A percentile compares a stretch with the other conserved stretches of the same genome.
Conservation (phyloP, 53 echinoderm and acorn worm species). For the Arbacia lixula region DNA sequence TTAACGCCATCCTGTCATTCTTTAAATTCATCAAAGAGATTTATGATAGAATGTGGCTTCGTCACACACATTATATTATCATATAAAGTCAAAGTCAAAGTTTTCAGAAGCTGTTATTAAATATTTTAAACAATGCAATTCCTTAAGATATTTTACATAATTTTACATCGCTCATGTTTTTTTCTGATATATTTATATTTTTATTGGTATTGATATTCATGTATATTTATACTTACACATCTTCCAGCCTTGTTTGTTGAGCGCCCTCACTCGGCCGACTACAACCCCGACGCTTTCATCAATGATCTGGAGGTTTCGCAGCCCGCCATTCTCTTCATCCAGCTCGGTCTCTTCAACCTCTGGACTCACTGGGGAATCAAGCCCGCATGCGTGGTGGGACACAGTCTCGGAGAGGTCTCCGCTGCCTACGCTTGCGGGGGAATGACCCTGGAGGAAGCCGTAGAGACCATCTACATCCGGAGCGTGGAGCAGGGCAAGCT, state of each 20-base stretch:
- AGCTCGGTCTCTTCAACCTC: slow-evolving; percentile 81
- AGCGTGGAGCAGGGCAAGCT: slow-evolving; percentile 84
- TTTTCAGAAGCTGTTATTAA: too few species aligned
- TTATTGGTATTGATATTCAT: neutral
- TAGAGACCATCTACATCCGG: slow-evolving; percentile 84
- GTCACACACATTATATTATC: too few species aligned
- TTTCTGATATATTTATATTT: neutral
- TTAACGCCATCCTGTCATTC: too few species aligned
- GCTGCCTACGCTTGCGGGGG: slow-evolving; percentile 96
- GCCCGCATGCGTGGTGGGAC: slow-evolving; percentile 85
- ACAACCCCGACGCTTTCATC: slow-evolving; percentile 59
- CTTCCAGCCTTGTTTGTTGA: slow-evolving; percentile 47
- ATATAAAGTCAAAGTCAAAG: too few species aligned
- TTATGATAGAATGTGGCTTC: too few species aligned
- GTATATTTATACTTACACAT: neutral
- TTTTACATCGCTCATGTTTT: neutral
- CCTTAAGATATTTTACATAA: neutral
- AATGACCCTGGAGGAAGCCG: slow-evolving; percentile 83
- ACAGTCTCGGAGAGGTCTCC: slow-evolving; percentile 94
- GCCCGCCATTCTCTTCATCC: slow-evolving; percentile 87
- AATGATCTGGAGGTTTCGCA: slow-evolving; percentile 87
- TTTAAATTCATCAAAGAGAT: too few species aligned
- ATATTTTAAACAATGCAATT: too few species aligned
- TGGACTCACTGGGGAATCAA: slow-evolving; percentile 80
- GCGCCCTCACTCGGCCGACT: slow-evolving; percentile 56